Evolutionary conservation across 2,797 vertebrate genomes (phyloP), one percentile per base, ranked within the genome.

Genomic region (Syndactyla subalaris): DNA sequence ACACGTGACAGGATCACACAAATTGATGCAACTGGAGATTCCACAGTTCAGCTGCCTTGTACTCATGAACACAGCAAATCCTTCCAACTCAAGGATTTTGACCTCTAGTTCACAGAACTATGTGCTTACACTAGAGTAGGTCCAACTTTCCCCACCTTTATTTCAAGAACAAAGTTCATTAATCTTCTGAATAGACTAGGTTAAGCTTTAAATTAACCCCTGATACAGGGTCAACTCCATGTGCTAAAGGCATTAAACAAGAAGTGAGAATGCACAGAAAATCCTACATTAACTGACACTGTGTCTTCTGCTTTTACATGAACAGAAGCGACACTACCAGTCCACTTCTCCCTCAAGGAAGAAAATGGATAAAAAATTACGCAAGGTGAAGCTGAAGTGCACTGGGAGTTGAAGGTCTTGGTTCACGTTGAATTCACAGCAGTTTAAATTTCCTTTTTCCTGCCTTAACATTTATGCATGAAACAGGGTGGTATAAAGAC

Each of bases 81-180:
- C 34, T 86, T 86, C 52, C 29, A 81, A 27, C 24, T 66, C 45
- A 67, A 75, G 92, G 73, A 95, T 84, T 95, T 81, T 95, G 85
- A 93, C 85, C 93, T 75, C 36, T 62, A 66, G 45, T 59, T 92
- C 73, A 90, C 21, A 72, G 29, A 73, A 51, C 20, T 27, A 63
- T 62, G 29, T 36, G 46, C 54, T 74, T 80, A 85, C 18, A 13
- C 8, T 30, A 36, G 32, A 4, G 12, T 23, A 77, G 0, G 1
- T 32, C 46, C 18, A 81, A 52, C 6, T 34, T 75, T n/a, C 36
- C 7, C 46, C 51, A 88, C 10, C 59, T 73, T 89, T 86, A 68
- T 20, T 75, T 72, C 62, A 84, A 19, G 9, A 94, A 48, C 66
- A 86, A 93, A 93, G 85, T 75, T 84, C 85, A 78, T 65, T 46